Conservation (phyloP, 2,113 vertebrate genomes). For the Saimiri boliviensis region DNA sequence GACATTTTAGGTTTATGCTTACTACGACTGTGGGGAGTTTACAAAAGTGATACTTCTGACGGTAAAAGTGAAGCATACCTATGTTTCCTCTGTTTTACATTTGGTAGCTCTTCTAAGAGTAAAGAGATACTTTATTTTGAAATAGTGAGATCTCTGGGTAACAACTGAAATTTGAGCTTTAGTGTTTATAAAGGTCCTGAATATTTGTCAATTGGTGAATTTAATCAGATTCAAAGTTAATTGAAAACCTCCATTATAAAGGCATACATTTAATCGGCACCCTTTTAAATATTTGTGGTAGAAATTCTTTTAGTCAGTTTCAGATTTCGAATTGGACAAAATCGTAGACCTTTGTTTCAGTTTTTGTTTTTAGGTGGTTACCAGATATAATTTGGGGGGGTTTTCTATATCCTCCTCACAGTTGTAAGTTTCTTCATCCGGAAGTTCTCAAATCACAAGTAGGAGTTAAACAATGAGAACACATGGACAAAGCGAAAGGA, state of each 20-base stretch:
- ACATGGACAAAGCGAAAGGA: too few species aligned
- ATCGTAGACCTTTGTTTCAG: not conserved
- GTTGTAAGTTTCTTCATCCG: not conserved
- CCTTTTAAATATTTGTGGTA: not conserved
- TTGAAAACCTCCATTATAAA: not conserved
- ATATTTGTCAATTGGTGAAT: not conserved
- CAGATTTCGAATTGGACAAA: not conserved
- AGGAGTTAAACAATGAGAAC: too few species aligned
- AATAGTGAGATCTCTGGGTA: not conserved
- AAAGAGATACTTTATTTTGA: not conserved
- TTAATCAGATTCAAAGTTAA: not conserved
- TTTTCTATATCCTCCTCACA: not conserved
- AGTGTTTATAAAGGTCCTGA: not conserved
- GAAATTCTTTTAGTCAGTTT: not conserved
- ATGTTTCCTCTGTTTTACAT: not conserved
- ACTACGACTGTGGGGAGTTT: not conserved
- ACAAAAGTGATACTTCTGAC: not conserved
- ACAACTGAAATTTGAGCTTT: not conserved
- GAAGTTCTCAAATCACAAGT: not conserved
- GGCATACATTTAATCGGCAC: not conserved
- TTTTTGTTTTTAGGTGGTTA: not conserved
- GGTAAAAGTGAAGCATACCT: not conserved
- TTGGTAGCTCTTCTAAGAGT: not conserved
- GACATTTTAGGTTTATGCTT: not conserved
- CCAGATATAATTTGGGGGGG: not conserved